Evolutionary conservation across 2,113 vertebrate species (phyloP).

Genomic region (Elanoides forficatus): DNA sequence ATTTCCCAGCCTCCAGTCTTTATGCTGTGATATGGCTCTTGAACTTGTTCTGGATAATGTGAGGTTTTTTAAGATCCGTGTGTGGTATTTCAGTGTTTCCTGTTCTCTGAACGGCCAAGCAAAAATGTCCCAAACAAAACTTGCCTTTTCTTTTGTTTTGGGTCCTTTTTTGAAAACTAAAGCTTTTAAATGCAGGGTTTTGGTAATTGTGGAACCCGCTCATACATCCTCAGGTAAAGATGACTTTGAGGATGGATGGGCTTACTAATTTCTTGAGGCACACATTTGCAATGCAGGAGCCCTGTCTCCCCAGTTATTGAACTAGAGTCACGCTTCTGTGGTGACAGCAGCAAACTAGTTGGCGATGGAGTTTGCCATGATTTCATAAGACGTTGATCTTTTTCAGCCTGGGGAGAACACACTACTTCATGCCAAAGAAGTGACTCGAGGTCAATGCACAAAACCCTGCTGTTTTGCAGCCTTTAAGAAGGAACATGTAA

Average conservation of each 20-base stretch:
- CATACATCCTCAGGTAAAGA: background rate
- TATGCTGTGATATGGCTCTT: background rate
- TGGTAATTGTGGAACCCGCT: background rate
- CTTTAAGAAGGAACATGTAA: background rate
- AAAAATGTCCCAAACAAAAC: background rate
- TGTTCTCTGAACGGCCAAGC: background rate
- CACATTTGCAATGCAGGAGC: background rate
- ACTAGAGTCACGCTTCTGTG: background rate
- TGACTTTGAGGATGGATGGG: background rate
- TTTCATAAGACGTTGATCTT: background rate
- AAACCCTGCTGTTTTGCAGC: background rate
- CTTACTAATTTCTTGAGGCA: background rate
- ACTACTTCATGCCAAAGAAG: background rate
- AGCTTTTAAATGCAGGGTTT: background rate
- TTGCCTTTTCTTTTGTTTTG: background rate
- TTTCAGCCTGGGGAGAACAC: background rate
- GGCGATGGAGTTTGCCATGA: background rate
- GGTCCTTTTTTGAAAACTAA: background rate
- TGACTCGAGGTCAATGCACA: background rate
- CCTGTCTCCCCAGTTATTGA: background rate
- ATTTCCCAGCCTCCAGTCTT: background rate
- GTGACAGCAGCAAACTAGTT: background rate
- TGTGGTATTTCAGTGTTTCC: background rate
- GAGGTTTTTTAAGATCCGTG: background rate
- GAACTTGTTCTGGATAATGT: background rate